Conservation (phyloP, 2,797 vertebrate genomes). For the Brotogeris chrysoptera region DNA sequence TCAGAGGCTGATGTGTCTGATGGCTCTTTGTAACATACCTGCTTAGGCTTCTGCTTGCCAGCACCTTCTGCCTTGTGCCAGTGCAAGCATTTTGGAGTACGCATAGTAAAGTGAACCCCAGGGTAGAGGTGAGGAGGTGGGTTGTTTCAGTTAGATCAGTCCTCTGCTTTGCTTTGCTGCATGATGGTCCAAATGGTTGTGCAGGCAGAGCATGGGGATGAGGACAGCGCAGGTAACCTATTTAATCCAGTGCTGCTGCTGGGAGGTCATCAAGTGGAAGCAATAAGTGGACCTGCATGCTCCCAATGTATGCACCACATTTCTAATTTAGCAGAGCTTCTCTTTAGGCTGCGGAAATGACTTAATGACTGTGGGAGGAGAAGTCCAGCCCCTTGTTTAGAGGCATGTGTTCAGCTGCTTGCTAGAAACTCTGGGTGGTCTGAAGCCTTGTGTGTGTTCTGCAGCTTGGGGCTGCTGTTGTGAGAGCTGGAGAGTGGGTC, state of each 20-base stretch:
- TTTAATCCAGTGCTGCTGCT: background rate
- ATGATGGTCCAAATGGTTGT: background rate
- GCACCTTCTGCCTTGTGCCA: background rate
- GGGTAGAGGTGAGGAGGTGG: background rate
- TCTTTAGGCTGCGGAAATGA: background rate
- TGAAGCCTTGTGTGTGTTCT: background rate
- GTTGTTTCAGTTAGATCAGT: background rate
- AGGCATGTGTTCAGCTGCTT: background rate
- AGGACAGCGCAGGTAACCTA: background rate
- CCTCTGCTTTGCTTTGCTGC: background rate
- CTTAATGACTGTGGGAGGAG: background rate
- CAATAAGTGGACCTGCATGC: background rate
- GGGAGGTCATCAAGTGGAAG: background rate
- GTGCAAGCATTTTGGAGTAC: background rate
- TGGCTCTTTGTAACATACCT: background rate
- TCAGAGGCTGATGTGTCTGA: background rate
- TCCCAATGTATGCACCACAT: fast-evolving
- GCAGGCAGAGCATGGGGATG: background rate
- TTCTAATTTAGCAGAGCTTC: background rate
- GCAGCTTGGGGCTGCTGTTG: background rate
- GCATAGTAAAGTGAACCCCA: fast-evolving
- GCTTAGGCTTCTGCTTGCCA: background rate
- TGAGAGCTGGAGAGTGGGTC: background rate
- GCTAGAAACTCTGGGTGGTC: background rate
- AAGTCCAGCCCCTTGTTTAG: background rate